A percentile compares a stretch with the other conserved stretches of the same genome.
phyloP scores from a whole-genome alignment of 1,140 invertebrate genomes.

The Ceratitis capitata region DNA sequence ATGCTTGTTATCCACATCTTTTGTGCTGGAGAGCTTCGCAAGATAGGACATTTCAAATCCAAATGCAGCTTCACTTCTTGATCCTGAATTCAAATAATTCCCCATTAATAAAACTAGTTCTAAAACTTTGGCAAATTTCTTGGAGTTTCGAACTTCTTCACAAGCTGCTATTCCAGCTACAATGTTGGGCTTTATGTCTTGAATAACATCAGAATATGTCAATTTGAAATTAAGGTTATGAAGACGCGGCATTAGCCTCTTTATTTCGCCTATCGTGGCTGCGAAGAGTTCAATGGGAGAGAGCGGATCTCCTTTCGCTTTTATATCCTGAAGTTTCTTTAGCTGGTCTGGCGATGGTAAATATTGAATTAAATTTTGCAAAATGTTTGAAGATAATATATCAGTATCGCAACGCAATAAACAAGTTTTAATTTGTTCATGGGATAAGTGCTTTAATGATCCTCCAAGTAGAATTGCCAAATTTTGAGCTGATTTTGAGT shows the following conservation, averaged over 20 bases:
- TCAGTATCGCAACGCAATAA: constrained; percentile 87
- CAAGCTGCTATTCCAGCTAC: constrained; percentile 94
- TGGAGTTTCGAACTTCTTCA: constrained; percentile 90
- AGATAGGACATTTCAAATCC: constrained; percentile 97
- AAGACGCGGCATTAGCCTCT: constrained; percentile 86
- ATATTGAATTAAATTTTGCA: constrained; percentile 88
- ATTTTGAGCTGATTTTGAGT: constrained; percentile 94
- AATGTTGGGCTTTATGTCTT: constrained; percentile 95
- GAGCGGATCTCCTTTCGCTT: constrained; percentile 81
- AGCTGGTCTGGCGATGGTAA: constrained; percentile 90
- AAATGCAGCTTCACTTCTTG: constrained; percentile 90
- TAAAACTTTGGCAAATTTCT: constrained; percentile 89
- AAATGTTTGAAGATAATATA: constrained; percentile 81
- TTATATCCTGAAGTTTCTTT: constrained; percentile 81
- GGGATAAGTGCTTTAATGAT: constrained; percentile 88
- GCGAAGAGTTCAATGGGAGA: constrained; percentile 96
- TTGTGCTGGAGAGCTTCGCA: constrained; percentile 93
- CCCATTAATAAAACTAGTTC: constrained; percentile 91
- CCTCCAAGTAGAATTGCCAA: constrained; percentile 91
- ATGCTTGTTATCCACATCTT: constrained; percentile 91
- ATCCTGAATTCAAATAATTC: constrained; percentile 96
- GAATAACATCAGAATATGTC: constrained; percentile 75
- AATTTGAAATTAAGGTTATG: constrained; percentile 90
- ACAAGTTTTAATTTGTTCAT: constrained; percentile 84
- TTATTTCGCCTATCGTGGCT: constrained; percentile 89